A percentile compares a stretch with the other conserved stretches of the same genome.
Evolutionary conservation across 2,888 invertebrate genomes (phyloP).

Genomic region (Julus scanicus): DNA sequence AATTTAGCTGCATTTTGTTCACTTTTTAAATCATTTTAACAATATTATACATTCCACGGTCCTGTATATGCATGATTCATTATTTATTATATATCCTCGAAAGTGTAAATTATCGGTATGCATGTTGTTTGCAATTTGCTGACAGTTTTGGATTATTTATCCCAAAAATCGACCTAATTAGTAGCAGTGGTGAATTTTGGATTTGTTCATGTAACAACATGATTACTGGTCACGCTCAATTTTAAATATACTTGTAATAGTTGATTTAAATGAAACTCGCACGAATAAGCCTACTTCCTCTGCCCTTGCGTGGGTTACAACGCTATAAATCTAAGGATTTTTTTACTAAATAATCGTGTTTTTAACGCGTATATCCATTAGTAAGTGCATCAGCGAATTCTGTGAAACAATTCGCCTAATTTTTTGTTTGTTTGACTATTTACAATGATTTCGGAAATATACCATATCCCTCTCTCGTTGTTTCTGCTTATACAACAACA

Average conservation of each 20-base stretch:
- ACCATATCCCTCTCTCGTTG: background rate
- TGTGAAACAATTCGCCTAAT: background rate
- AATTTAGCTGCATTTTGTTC: too few relatives aligned
- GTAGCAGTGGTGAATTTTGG: background rate
- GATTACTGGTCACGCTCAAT: conserved; percentile 47
- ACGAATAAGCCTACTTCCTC: conserved; percentile 37
- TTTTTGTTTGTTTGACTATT: background rate
- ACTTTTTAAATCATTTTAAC: too few relatives aligned
- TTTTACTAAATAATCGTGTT: conserved; percentile 12
- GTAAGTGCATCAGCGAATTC: conserved; percentile 9
- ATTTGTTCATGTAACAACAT: conserved; percentile 1
- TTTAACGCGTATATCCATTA: conserved; percentile 43
- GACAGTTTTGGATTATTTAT: background rate
- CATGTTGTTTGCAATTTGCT: background rate
- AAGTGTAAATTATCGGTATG: background rate
- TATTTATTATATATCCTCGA: background rate
- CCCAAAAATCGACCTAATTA: background rate
- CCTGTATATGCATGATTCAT: too few relatives aligned
- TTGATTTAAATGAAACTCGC: conserved; percentile 32
- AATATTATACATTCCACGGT: too few relatives aligned
- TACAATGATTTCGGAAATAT: conserved; percentile 18
- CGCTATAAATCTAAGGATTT: background rate
- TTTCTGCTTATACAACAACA: background rate
- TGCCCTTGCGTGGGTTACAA: conserved; percentile 29
- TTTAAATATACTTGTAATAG: conserved; percentile 26